Evolutionary conservation across 2,888 invertebrate genomes (phyloP).

Genomic region (Harpalus rufipes): DNA sequence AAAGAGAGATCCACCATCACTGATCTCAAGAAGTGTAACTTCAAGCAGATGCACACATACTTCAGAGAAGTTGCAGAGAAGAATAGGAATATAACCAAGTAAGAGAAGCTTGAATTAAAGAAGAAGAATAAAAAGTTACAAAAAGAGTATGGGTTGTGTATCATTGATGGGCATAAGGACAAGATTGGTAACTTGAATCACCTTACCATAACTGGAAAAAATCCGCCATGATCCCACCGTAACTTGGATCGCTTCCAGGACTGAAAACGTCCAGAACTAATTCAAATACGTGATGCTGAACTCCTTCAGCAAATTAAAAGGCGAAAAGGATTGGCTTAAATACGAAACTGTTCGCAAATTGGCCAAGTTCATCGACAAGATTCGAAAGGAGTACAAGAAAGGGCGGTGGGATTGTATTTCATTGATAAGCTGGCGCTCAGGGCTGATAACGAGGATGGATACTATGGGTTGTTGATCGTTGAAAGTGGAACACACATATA

Average conservation of each 20-base stretch:
- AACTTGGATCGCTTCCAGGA: slow-evolving; percentile 99
- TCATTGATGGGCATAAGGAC: slow-evolving; percentile 98
- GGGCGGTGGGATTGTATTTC: too few species aligned
- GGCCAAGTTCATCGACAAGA: slow-evolving; percentile 94
- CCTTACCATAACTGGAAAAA: slow-evolving; percentile 96
- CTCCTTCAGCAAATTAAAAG: slow-evolving; percentile 98
- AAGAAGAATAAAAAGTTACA: slow-evolving; percentile 93
- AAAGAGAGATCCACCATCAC: too few species aligned
- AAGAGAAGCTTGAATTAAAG: slow-evolving; percentile 92
- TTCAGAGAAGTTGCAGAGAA: slow-evolving; percentile 91
- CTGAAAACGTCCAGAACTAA: slow-evolving; percentile 96
- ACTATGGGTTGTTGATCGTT: too few species aligned
- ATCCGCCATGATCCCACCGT: slow-evolving; percentile 96
- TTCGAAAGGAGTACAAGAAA: too few species aligned
- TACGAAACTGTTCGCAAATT: slow-evolving; percentile 98
- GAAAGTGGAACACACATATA: too few species aligned
- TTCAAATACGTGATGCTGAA: slow-evolving; percentile 99
- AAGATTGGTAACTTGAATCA: slow-evolving; percentile 98
- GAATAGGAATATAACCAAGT: slow-evolving; percentile 93
- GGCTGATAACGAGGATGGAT: too few species aligned
- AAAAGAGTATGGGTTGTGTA: slow-evolving; percentile 96
- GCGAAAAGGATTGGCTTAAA: slow-evolving; percentile 99
- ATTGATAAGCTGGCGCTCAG: too few species aligned
- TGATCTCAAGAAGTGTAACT: slow-evolving; percentile 97
- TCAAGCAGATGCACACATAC: slow-evolving; percentile 92